A percentile compares a stretch with the other conserved stretches of the same genome.
phyloP scores from a whole-genome alignment of 2,797 vertebrate genomes.

The Martes flavigula region DNA sequence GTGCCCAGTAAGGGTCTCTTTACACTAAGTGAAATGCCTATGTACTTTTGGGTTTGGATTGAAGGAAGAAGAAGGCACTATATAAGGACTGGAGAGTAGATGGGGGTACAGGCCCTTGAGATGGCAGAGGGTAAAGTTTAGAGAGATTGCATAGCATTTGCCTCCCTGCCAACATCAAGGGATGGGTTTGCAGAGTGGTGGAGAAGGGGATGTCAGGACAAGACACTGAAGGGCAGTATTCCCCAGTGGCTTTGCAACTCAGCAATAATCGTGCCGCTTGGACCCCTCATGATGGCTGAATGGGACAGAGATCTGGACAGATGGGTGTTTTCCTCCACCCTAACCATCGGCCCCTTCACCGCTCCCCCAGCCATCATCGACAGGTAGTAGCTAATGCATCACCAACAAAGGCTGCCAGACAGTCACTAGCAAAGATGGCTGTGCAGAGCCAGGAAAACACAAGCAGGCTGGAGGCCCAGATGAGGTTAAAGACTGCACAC shows the following conservation, averaged over 20 bases:
- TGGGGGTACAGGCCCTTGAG: neutral
- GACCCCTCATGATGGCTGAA: neutral
- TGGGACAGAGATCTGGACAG: neutral
- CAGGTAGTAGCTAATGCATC: neutral
- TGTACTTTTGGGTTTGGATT: neutral
- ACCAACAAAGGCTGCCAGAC: neutral
- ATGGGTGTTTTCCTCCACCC: neutral
- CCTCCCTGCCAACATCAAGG: neutral
- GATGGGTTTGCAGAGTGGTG: neutral
- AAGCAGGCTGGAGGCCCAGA: neutral
- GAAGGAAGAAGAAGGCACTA: neutral
- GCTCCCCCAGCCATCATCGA: neutral
- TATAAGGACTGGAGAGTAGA: neutral
- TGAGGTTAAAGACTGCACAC: neutral
- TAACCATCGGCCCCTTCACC: accelerated
- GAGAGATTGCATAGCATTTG: neutral
- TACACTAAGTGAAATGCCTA: neutral
- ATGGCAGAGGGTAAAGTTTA: neutral
- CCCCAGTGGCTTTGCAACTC: neutral
- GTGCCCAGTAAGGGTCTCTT: neutral
- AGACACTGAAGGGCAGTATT: neutral
- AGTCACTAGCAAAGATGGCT: neutral
- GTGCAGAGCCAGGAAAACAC: neutral
- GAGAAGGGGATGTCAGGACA: neutral
- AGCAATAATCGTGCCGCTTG: neutral